A percentile compares a stretch with the other conserved stretches of the same genome.
Evolutionary conservation across 2,888 invertebrate genomes (phyloP).

Genomic region (Ophioninae sp.): DNA sequence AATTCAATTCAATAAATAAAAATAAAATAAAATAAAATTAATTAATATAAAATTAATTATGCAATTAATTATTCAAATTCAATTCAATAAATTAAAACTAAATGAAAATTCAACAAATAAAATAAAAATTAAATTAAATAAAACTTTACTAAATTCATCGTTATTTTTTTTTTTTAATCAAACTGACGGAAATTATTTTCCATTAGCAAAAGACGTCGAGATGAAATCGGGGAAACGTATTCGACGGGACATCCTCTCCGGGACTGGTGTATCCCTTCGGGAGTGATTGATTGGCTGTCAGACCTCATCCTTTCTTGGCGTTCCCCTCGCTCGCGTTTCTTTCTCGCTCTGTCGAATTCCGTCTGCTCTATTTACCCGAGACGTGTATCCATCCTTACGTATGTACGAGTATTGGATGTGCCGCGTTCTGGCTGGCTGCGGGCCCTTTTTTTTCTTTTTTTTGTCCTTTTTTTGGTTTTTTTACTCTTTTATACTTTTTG

Average conservation of each 20-base stretch:
- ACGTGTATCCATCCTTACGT: constrained; percentile 11
- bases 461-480: constrained; percentile 36
- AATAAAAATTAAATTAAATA: no score
- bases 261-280: constrained; percentile 50
- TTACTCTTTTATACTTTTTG: no score
- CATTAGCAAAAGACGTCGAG: constrained; percentile 50
- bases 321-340: constrained; percentile 22
- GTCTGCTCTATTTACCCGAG: constrained; percentile 58
- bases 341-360: constrained; percentile 41
- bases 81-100: no score
- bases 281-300: constrained; percentile 65
- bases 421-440: constrained; percentile 51
- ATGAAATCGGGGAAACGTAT: constrained; percentile 62
- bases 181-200: constrained; percentile 58
- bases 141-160: no score
- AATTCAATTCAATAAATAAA: no score
- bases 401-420: constrained; percentile 16
- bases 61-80: no score
- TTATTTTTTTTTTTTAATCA: no score
- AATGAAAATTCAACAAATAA: no score
- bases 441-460: constrained; percentile 47
- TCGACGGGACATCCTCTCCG: constrained; percentile 53
- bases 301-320: constrained; percentile 31
- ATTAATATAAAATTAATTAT: no score
- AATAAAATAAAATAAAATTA: no score